Conservation (phyloP, 2,797 vertebrate genomes). For the Hippocampus kuda region DNA sequence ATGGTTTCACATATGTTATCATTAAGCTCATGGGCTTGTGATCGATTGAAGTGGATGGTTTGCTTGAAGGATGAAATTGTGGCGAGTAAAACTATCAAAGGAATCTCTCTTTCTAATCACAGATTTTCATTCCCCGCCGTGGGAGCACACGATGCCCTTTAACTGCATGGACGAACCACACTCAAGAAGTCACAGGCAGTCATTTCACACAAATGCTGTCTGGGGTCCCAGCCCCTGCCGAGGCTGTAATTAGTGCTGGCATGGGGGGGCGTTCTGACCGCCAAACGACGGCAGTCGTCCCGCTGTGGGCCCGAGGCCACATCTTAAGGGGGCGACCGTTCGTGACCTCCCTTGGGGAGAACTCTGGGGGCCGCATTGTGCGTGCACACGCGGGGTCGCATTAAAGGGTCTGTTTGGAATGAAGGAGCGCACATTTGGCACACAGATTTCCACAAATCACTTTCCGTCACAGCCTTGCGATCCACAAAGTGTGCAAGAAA, state of each 20-base stretch:
- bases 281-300: slow-evolving; percentile 22
- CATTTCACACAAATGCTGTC: slow-evolving; percentile 34
- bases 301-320: slow-evolving; percentile 24
- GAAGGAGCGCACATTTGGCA: slow-evolving; percentile 26
- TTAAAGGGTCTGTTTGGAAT: slow-evolving; percentile 25
- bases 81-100: not conserved
- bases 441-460: slow-evolving; percentile 16
- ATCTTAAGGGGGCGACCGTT: slow-evolving; percentile 28
- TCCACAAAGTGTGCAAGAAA: slow-evolving; percentile 32
- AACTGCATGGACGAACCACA: not conserved
- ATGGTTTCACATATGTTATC: too few species aligned
- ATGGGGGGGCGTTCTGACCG: slow-evolving; percentile 27
- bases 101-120: not conserved
- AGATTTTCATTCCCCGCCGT: not conserved
- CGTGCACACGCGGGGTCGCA: not conserved
- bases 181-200: slow-evolving; percentile 10
- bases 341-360: slow-evolving; percentile 23
- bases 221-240: slow-evolving; percentile 22
- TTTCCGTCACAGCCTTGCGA: slow-evolving; percentile 34
- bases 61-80: not conserved
- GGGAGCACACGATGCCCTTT: not conserved
- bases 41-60: too few species aligned
- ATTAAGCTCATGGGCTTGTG: too few species aligned
- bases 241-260: slow-evolving; percentile 41
- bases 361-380: slow-evolving; percentile 34